Evolutionary conservation across 2,797 vertebrate species (phyloP).

Genomic region (Gephyroberyx darwinii): DNA sequence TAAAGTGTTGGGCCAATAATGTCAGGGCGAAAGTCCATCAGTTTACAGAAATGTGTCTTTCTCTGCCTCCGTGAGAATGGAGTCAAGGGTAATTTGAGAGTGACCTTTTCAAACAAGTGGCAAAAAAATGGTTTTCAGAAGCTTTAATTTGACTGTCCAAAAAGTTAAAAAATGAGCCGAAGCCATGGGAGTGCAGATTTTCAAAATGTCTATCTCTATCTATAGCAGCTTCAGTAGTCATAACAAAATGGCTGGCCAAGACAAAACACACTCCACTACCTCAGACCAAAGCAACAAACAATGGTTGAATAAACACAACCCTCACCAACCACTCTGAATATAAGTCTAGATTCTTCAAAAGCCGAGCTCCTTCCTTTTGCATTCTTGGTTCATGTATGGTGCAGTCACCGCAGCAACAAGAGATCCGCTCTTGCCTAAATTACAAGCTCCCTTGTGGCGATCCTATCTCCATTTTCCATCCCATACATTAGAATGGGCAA

Average conservation of each 20-base stretch:
- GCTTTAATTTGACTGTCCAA: conserved; percentile 71
- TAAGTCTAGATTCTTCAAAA: conserved; percentile 74
- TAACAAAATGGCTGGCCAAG: conserved; percentile 78
- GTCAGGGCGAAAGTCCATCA: conserved; percentile 49
- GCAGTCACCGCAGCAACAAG: conserved; percentile 72
- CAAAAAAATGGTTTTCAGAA: conserved; percentile 40
- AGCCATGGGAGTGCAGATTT: conserved; percentile 55
- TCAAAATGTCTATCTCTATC: conserved; percentile 70
- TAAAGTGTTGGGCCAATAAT: conserved; percentile 64
- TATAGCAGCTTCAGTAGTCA: conserved; percentile 79
- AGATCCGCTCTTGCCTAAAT: conserved; percentile 74
- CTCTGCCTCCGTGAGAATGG: conserved; percentile 46
- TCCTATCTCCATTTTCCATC: conserved; percentile 70
- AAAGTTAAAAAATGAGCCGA: conserved; percentile 60
- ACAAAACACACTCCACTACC: conserved; percentile 79
- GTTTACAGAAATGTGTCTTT: conserved; percentile 52
- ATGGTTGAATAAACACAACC: conserved; percentile 80
- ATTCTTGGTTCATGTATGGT: conserved; percentile 75
- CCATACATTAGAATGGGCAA: conserved; percentile 69
- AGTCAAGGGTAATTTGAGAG: conserved; percentile 60
- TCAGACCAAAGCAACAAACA: conserved; percentile 80
- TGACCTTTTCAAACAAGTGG: conserved; percentile 59
- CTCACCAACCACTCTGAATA: conserved; percentile 72
- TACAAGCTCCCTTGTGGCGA: conserved; percentile 75
- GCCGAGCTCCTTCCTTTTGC: conserved; percentile 67